Percentiles rank a stretch among this genome's conserved stretches.
Evolutionary conservation across 1,140 invertebrate genomes (phyloP).

Genomic region (Pissodes strobi): DNA sequence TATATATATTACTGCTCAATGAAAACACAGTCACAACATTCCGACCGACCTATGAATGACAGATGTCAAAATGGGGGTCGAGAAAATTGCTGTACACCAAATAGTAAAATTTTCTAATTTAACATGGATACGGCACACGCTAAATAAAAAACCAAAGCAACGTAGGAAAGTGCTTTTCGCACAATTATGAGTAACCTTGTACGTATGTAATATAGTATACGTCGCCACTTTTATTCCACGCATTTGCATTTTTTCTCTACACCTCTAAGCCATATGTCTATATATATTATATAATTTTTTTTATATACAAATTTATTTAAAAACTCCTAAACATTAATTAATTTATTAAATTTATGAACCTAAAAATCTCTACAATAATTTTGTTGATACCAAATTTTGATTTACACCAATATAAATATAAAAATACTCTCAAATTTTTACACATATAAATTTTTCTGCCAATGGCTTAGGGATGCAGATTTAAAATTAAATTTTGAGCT

Average conservation of each 20-base stretch:
- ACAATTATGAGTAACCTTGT: slow-evolving; percentile 56
- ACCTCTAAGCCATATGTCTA: slow-evolving; percentile 41
- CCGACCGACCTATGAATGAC: slow-evolving; percentile 44
- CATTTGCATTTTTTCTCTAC: slow-evolving; percentile 18
- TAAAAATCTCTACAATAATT: slow-evolving; percentile 55
- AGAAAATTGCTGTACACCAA: slow-evolving; percentile 58
- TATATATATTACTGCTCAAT: slow-evolving; percentile 59
- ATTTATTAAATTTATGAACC: slow-evolving; percentile 55
- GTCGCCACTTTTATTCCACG: slow-evolving; percentile 53
- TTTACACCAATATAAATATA: slow-evolving; percentile 60
- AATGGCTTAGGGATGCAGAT: slow-evolving; percentile 29
- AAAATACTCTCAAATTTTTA: slow-evolving; percentile 59
- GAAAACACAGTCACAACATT: slow-evolving; percentile 58
- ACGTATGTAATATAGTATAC: slow-evolving; percentile 58
- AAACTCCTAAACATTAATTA: slow-evolving; percentile 57
- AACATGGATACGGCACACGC: slow-evolving; percentile 58
- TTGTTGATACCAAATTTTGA: slow-evolving; percentile 57
- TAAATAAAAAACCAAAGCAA: slow-evolving; percentile 54
- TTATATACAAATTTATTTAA: slow-evolving; percentile 59
- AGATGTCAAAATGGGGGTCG: slow-evolving; percentile 38
- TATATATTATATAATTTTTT: slow-evolving; percentile 58
- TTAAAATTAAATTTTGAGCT: slow-evolving; percentile 56
- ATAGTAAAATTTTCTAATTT: slow-evolving; percentile 59
- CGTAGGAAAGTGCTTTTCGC: slow-evolving; percentile 52
- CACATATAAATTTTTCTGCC: slow-evolving; percentile 54